Conservation (phyloP, 2,113 vertebrate species). For the Eolophus roseicapilla region DNA sequence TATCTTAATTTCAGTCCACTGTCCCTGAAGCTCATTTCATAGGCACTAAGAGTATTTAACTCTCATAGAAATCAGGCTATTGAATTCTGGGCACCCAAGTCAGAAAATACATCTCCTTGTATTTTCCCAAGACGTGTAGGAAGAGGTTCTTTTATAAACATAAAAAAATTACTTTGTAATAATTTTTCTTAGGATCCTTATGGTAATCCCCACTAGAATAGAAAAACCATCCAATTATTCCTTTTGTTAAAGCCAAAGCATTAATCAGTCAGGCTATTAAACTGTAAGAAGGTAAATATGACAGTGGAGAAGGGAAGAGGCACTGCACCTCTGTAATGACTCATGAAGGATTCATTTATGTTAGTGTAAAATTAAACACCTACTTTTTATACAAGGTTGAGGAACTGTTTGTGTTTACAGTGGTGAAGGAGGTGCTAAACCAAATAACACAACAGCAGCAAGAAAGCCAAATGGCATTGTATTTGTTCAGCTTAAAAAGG, state of each 20-base stretch:
- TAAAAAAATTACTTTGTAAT: neutral
- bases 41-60: neutral
- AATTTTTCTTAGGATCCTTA: neutral
- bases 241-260: neutral
- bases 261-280: neutral
- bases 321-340: neutral
- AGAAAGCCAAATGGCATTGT: neutral
- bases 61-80: neutral
- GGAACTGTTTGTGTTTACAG: neutral
- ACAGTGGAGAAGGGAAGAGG: neutral
- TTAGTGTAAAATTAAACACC: slow-evolving; percentile 16
- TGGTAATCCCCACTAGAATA: neutral
- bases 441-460: neutral
- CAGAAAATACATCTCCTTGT: neutral
- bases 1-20: neutral
- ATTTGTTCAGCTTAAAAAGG: neutral
- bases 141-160: neutral
- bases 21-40: neutral
- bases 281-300: neutral
- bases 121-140: neutral
- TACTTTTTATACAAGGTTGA: neutral
- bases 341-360: neutral
- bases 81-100: neutral
- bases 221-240: neutral
- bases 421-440: neutral